Percentiles rank a stretch among this genome's conserved stretches.
phyloP scores from a whole-genome alignment of 2,888 invertebrate genomes.

The Platycheirus rosarum region DNA sequence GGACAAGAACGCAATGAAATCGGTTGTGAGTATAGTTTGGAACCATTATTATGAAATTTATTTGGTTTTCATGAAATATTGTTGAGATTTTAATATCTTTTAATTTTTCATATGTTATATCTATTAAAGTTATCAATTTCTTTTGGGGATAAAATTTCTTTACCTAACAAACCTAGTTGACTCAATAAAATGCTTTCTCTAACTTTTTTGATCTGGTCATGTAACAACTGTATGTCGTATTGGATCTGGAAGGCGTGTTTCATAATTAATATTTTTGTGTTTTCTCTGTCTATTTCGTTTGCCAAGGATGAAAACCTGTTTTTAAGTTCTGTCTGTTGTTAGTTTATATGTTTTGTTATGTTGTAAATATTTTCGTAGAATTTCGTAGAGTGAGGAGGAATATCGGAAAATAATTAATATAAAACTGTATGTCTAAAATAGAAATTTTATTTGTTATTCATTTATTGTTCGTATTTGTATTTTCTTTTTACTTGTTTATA shows the following conservation, averaged over 20 bases:
- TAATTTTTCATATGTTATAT: background rate
- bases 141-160: background rate
- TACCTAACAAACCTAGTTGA: background rate
- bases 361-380: constrained; percentile 35
- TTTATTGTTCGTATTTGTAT: background rate
- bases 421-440: too few species aligned
- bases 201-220: background rate
- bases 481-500: background rate
- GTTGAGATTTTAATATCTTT: background rate
- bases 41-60: background rate
- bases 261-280: constrained; percentile 6
- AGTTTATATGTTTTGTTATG: constrained; percentile 38
- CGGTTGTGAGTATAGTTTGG: background rate
- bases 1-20: background rate
- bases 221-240: background rate
- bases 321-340: constrained; percentile 31
- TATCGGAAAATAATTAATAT: background rate
- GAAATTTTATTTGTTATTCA: too few species aligned
- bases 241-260: constrained; percentile 39
- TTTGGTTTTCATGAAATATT: background rate
- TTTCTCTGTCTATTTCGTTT: constrained; percentile 18
- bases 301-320: background rate
- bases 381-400: background rate
- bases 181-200: background rate
- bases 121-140: background rate